phyloP scores from a whole-genome alignment of 2,113 vertebrate species.

The Pseudorasbora parva region DNA sequence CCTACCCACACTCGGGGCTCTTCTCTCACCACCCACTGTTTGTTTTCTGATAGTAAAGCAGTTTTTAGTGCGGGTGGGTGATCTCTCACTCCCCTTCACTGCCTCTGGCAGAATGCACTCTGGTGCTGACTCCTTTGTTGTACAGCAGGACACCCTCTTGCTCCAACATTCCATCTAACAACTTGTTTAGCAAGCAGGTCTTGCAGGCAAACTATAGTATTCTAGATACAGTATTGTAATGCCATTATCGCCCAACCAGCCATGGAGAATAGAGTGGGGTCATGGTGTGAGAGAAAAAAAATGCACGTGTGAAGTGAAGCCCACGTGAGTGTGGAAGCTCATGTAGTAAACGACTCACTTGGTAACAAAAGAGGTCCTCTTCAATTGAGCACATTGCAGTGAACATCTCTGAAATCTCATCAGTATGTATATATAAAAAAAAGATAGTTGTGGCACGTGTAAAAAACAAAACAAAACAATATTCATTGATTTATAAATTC shows the following conservation, averaged over 20 bases:
- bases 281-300: conserved; percentile 45
- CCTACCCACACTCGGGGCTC: conserved; percentile 34
- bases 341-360: conserved; percentile 47
- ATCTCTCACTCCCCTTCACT: conserved; percentile 38
- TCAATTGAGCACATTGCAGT: conserved; percentile 29
- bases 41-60: conserved; percentile 41
- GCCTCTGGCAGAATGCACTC: conserved; percentile 23
- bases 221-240: conserved; percentile 19
- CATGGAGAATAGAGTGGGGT: conserved; percentile 47
- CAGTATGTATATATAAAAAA: background rate
- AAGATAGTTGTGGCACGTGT: background rate
- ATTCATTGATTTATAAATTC: background rate
- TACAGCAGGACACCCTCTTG: conserved; percentile 37
- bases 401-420: conserved; percentile 1
- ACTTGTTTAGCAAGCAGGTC: conserved; percentile 28
- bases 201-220: conserved; percentile 1
- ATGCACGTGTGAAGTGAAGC: conserved; percentile 59
- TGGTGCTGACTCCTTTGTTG: conserved; percentile 40
- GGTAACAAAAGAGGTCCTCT: conserved; percentile 26
- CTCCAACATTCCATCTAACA: conserved; percentile 24
- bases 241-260: conserved; percentile 54
- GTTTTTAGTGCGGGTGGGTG: conserved; percentile 54
- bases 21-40: conserved; percentile 21
- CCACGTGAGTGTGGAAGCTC: conserved; percentile 64
- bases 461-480: background rate